These are phyloP conservation scores for Gadus macrocephalus DNA, from an alignment of 2,113 vertebrate genomes.

Conservation along the genomic window DNA sequence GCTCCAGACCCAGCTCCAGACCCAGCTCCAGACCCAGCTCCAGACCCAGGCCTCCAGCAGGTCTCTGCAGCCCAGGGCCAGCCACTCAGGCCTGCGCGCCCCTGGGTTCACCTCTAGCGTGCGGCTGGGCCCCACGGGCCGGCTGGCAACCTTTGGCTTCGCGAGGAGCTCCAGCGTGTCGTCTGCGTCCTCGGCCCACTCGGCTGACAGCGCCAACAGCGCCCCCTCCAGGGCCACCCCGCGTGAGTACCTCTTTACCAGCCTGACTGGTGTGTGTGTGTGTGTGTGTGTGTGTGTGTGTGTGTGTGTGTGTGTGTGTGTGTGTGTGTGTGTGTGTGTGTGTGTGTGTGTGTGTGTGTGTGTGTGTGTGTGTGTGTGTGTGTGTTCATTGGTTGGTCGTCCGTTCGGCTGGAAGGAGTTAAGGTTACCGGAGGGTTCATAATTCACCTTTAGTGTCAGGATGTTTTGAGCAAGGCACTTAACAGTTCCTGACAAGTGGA, in stretches of 20 bases:
- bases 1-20: constrained; percentile 70
- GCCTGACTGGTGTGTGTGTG: too few relatives aligned
- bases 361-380: too few relatives aligned
- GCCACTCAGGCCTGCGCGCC: constrained; percentile 84
- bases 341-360: too few relatives aligned
- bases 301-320: too few relatives aligned
- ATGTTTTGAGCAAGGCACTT: too few relatives aligned
- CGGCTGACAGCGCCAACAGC: constrained; percentile 77
- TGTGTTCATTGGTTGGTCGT: too few relatives aligned
- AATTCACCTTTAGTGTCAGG: too few relatives aligned
- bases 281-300: too few relatives aligned
- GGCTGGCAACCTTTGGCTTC: constrained; percentile 88
- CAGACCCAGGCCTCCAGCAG: constrained; percentile 68
- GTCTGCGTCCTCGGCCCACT: constrained; percentile 86
- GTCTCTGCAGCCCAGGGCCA: constrained; percentile 82
- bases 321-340: too few relatives aligned
- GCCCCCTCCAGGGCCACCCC: constrained; percentile 79
- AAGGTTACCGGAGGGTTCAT: too few relatives aligned
- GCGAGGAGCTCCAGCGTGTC: constrained; percentile 91
- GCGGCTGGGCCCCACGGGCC: constrained; percentile 80
- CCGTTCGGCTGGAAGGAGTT: too few relatives aligned
- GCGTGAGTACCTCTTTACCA: constrained; percentile 74
- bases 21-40: constrained; percentile 54
- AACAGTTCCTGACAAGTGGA: too few relatives aligned
- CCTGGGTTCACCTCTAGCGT: constrained; percentile 87